These are phyloP conservation scores for Chionomys nivalis DNA, from an alignment of 2,113 vertebrate species.

Conservation along the genomic window DNA sequence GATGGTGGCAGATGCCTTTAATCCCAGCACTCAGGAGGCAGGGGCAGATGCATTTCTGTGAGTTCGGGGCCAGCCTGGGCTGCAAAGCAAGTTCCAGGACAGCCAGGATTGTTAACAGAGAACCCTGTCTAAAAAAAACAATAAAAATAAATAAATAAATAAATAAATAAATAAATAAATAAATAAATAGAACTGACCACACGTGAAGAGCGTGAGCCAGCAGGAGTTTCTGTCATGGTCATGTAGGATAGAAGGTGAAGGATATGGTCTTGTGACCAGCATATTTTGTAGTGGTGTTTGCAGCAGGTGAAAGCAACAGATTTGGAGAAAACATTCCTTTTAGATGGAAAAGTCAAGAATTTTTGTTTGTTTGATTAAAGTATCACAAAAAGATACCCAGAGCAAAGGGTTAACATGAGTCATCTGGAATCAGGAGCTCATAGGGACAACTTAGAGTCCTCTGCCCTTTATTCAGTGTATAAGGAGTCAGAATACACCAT, in stretches of 20 bases:
- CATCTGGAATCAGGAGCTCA: background rate
- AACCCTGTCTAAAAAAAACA: too few species aligned
- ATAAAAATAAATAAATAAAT: too few species aligned
- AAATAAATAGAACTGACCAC: too few species aligned
- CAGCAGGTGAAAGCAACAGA: background rate
- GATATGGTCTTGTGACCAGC: background rate
- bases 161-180: too few species aligned
- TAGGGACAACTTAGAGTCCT: background rate
- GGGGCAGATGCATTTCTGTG: too few species aligned
- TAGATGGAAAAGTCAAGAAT: background rate
- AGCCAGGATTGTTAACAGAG: too few species aligned
- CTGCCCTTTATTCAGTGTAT: slow-evolving; percentile 10
- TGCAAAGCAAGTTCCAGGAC: too few species aligned
- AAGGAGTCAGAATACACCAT: background rate
- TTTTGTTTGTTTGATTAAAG: background rate
- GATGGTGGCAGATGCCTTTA: too few species aligned
- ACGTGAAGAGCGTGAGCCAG: background rate
- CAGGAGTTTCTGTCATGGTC: background rate
- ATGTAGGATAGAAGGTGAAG: background rate
- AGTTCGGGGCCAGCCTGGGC: too few species aligned
- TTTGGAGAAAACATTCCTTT: background rate
- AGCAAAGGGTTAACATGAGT: slow-evolving; percentile 1
- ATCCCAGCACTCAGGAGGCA: too few species aligned
- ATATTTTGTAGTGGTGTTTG: background rate
- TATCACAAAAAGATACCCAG: background rate